phyloP scores from a whole-genome alignment of 2,888 invertebrate species.

The Dorcus parallelipipedus region DNA sequence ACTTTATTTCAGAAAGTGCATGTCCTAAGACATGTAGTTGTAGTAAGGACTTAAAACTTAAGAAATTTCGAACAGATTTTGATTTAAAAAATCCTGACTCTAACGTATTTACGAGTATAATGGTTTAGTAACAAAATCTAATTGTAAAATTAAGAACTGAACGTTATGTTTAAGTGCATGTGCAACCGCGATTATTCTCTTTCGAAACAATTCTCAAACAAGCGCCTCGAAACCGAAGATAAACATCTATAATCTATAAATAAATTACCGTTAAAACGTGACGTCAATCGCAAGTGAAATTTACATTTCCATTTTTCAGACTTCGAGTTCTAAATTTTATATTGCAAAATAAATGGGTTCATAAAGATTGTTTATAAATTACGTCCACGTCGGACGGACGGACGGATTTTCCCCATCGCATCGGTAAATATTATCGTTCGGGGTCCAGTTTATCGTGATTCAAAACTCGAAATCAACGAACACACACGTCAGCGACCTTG shows the following conservation, averaged over 20 bases:
- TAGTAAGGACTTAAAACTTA: no score
- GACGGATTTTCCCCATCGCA: no score
- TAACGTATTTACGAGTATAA: neutral
- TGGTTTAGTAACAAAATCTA: neutral
- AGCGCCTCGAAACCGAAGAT: neutral
- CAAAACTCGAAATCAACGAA: no score
- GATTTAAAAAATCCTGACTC: neutral
- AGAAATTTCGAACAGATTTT: neutral
- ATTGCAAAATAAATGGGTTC: no score
- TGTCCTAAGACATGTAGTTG: no score
- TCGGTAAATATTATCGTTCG: no score
- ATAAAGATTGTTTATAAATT: no score
- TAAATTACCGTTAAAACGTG: slow-evolving; percentile 1
- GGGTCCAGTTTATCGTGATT: no score
- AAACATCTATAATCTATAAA: slow-evolving; percentile 7
- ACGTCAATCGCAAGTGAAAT: slow-evolving; percentile 4
- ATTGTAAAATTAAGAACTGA: neutral
- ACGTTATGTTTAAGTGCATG: neutral
- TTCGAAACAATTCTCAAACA: neutral
- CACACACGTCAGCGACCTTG: no score
- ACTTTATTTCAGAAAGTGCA: no score
- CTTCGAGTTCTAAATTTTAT: no score
- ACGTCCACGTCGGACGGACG: no score
- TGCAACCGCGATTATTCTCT: neutral
- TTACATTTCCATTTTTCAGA: neutral